Base-by-base conservation (phyloP, 2,113 vertebrate genomes). In the Lathamus discolor region DNA sequence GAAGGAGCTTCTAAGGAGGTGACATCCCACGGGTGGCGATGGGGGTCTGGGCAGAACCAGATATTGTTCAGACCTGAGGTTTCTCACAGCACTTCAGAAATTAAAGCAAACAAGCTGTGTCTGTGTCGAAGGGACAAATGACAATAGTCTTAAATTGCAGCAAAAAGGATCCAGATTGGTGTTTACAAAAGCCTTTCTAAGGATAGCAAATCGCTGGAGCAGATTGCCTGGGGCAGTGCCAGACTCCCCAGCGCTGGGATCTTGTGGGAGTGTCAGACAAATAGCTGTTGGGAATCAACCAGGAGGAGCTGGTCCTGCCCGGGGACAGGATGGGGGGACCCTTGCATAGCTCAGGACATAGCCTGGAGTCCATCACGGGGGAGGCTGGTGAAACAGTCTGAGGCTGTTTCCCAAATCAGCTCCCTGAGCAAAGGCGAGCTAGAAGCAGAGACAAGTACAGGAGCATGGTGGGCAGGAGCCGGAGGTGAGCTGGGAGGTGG, bases 101-200 rank as follows among this genome's bases (percentile, higher is more conserved):
- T 27, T 29, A 63, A 52, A 70, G 88, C 61, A 90, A 86, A 93
- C 70, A 75, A 90, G 88, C 90, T 87, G 77, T 69, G 66, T 75
- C 86, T 96, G 85, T 33, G 2, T 55, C 13, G 24, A 16, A 4
- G 86, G 73, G 81, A 75, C 70, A 31, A 11, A 92, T 80, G 74
- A 95, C 93, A 97, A 96, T 93, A 83, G 83, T 33, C 66, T 86
- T 82, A 86, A 93, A 95, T 91, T 93, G 95, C 89, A 79, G 75
- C 52, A 92, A 88, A 96, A 94, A 91, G 51, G 89, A 84, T 91
- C 83, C 94, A 95, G 91, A 91, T 91, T 85, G 92, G 84, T 96
- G 95, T 95, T 93, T 96, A 91, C 93, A 95, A 95, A 86, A 96
- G 95, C 92, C 54, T 93, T 83, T 80, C 95, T 95, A 67, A 94